These are phyloP conservation scores for Colostygia pectinataria DNA, from an alignment of 2,888 invertebrate genomes.

Conservation along the genomic window DNA sequence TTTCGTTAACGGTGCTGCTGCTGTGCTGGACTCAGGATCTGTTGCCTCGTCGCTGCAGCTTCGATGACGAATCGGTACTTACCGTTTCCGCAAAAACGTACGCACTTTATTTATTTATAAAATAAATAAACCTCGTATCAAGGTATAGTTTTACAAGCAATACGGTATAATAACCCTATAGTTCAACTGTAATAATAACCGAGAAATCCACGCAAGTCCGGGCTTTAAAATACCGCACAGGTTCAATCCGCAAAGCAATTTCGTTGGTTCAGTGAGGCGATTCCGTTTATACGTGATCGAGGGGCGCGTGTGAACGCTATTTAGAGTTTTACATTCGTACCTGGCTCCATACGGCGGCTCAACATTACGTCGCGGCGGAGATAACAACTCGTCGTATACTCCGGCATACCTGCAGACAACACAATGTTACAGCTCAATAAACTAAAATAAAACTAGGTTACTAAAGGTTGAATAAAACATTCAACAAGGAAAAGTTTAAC, in stretches of 20 bases:
- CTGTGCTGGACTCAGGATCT: slow-evolving; percentile 12
- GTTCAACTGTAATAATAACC: slow-evolving; percentile 7
- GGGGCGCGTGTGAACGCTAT: slow-evolving; percentile 63
- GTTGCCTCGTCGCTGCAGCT: slow-evolving; percentile 13
- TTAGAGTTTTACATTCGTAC: slow-evolving; percentile 79
- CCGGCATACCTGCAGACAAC: slow-evolving; percentile 63
- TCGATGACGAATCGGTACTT: slow-evolving; percentile 18
- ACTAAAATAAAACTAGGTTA: no score
- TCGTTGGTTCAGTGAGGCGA: slow-evolving; percentile 49
- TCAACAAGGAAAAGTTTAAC: no score
- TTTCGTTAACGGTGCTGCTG: slow-evolving; percentile 10
- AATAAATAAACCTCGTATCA: slow-evolving; percentile 1
- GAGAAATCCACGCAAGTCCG: slow-evolving; percentile 18
- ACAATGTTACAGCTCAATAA: slow-evolving; percentile 6
- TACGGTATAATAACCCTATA: slow-evolving; percentile 12
- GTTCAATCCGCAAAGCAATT: slow-evolving; percentile 74
- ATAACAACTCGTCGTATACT: slow-evolving; percentile 78
- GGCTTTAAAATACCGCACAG: slow-evolving; percentile 30
- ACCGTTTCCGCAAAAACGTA: slow-evolving; percentile 20
- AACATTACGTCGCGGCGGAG: slow-evolving; percentile 75
- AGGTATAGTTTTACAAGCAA: slow-evolving; percentile 2
- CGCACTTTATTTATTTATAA: slow-evolving; percentile 11
- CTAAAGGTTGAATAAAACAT: no score
- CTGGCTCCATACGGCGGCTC: slow-evolving; percentile 80
- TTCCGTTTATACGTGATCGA: slow-evolving; percentile 49